Evolutionary conservation across 2,113 vertebrate species (phyloP).

Genomic region (Pterocles gutturalis): DNA sequence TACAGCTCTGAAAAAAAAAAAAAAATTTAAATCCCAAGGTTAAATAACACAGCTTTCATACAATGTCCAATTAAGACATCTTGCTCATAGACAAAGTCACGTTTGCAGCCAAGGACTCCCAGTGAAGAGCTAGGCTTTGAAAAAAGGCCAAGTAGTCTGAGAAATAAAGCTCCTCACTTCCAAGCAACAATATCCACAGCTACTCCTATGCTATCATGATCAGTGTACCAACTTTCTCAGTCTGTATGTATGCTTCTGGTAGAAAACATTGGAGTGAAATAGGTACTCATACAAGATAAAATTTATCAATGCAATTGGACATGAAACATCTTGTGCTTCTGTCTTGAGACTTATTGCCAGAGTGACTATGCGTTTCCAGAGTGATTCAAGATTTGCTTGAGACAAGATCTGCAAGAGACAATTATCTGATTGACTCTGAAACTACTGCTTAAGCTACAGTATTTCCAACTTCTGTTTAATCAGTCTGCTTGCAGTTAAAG

Average conservation of each 20-base stretch:
- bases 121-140: not conserved
- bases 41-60: not conserved
- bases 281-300: not conserved
- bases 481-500: not conserved
- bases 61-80: not conserved
- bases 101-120: not conserved
- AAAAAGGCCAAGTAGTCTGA: not conserved
- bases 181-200: not conserved
- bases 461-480: not conserved
- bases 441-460: not conserved
- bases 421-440: not conserved
- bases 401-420: not conserved
- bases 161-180: not conserved
- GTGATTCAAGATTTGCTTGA: not conserved
- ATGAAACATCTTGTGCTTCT: not conserved
- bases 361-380: not conserved
- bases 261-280: not conserved
- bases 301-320: not conserved
- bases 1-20: not conserved
- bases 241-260: not conserved
- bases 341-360: not conserved
- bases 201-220: accelerated
- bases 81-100: not conserved
- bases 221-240: not conserved
- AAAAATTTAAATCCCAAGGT: not conserved